Conservation (phyloP, 2,113 vertebrate species). For the Tiliqua scincoides region DNA sequence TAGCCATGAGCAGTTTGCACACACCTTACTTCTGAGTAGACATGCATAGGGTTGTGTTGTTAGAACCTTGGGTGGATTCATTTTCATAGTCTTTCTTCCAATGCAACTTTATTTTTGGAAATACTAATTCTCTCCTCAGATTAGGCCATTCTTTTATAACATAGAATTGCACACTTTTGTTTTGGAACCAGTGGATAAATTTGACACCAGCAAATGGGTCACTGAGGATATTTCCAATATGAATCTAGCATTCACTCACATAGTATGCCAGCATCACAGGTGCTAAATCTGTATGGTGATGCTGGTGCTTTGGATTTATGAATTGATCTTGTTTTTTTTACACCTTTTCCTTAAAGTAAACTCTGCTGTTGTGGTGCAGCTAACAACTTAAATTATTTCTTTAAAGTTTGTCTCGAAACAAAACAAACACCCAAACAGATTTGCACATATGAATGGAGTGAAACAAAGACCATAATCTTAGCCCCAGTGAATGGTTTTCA, state of each 20-base stretch:
- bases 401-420: slow-evolving; percentile 46
- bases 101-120: slow-evolving; percentile 19
- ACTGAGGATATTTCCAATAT: slow-evolving; percentile 57
- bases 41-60: too few relatives aligned
- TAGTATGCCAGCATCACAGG: slow-evolving; percentile 56
- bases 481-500: slow-evolving; percentile 66
- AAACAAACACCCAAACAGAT: slow-evolving; percentile 66
- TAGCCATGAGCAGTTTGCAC: not conserved
- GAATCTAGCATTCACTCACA: slow-evolving; percentile 61
- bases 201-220: slow-evolving; percentile 62
- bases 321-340: not conserved
- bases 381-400: slow-evolving; percentile 55
- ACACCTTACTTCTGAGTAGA: too few relatives aligned
- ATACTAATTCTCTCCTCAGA: slow-evolving; percentile 33
- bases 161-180: slow-evolving; percentile 66
- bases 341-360: slow-evolving; percentile 45
- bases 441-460: slow-evolving; percentile 50
- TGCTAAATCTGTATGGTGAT: slow-evolving; percentile 46
- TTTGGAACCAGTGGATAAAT: slow-evolving; percentile 60
- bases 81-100: not conserved
- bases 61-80: not conserved
- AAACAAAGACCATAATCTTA: slow-evolving; percentile 74
- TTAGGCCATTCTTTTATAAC: slow-evolving; percentile 48
- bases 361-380: slow-evolving; percentile 51
- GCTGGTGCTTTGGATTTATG: slow-evolving; percentile 27